Evolutionary conservation across 2,113 vertebrate species (phyloP).

Genomic region (Micromys minutus): DNA sequence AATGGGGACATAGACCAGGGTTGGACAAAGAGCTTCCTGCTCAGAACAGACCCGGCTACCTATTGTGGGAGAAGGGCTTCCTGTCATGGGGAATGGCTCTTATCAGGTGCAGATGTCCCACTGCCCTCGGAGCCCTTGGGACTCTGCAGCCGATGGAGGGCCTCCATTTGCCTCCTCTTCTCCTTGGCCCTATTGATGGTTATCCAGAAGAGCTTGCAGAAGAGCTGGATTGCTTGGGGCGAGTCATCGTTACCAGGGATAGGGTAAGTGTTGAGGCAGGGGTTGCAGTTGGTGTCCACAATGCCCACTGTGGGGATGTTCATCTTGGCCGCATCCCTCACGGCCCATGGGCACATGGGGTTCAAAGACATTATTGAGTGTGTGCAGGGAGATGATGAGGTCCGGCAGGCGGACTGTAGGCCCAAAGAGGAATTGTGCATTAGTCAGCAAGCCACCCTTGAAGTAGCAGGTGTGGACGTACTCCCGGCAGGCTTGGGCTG

Average conservation of each 20-base stretch:
- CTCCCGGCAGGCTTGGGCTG: slow-evolving; percentile 90
- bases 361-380: slow-evolving; percentile 95
- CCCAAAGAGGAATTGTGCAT: slow-evolving; percentile 89
- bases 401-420: slow-evolving; percentile 89
- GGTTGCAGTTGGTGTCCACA: slow-evolving; percentile 98
- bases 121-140: rapidly evolving
- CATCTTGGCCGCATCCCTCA: slow-evolving; percentile 96
- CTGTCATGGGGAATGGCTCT: rapidly evolving
- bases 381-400: slow-evolving; percentile 93
- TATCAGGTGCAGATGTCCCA: rapidly evolving
- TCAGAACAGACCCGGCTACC: rapidly evolving
- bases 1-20: rapidly evolving
- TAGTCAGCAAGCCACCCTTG: slow-evolving; percentile 95
- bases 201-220: slow-evolving; percentile 92
- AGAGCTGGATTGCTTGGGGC: slow-evolving; percentile 88
- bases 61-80: rapidly evolving
- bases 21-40: rapidly evolving
- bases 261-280: slow-evolving; percentile 93
- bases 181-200: slow-evolving; percentile 92
- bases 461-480: slow-evolving; percentile 96
- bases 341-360: slow-evolving; percentile 90
- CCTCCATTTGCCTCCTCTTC: slow-evolving; percentile 90
- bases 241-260: slow-evolving; percentile 96
- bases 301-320: slow-evolving; percentile 94
- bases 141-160: slow-evolving; percentile 73